Evolutionary conservation across 2,113 vertebrate species (phyloP), one percentile per base, ranked within the genome.

Genomic region (Shinisaurus crocodilurus): DNA sequence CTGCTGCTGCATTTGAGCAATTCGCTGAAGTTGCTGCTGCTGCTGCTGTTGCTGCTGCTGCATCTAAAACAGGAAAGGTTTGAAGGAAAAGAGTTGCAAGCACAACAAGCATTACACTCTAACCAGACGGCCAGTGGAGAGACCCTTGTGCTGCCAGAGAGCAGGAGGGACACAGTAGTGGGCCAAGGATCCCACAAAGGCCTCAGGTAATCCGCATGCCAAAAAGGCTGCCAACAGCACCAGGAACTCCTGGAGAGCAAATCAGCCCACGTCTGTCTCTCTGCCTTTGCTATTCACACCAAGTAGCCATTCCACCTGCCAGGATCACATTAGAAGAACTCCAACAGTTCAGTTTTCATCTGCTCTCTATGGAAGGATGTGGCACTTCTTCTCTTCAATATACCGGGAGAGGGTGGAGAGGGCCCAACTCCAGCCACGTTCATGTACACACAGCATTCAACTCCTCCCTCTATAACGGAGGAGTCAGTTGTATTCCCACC

Each of bases 1-100:
- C 48, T 97, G 97, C 95, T 97, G 96, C 82, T 98, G 98, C 48
- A 98, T 97, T 79, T 98, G 98, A 69, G 97, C 97, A 92, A 98
- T 97, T 43, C 97, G 85, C 93, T 97, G 97, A 0, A 97, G 94
- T 5, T 97, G 97, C 87, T 97, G 69, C 69, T 97, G 97, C 87
- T 97, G 69, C 69, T 34, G 97, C 93, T 97, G 97, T 29, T 97
- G 97, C 88, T 97, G 86, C 76, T 97, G 97, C 82, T 97, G 96
- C 43, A 96, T 95, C 96, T 96, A 87, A 67, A 95, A 90, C 77
- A 93, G 65, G 83, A 89, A 83, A 91, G 91, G 37, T 7, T 63
- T 7, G 67, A 7, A 91, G 77, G n/a, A 92, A 57, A 83, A 37
- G 48, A 74, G 48, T 72, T 72, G 27, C 27, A 32, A 32, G 69